Percentiles rank a stretch among this genome's conserved stretches.
Evolutionary conservation across 2,797 vertebrate genomes (phyloP).

Genomic region (Sebastes baramenuke): DNA sequence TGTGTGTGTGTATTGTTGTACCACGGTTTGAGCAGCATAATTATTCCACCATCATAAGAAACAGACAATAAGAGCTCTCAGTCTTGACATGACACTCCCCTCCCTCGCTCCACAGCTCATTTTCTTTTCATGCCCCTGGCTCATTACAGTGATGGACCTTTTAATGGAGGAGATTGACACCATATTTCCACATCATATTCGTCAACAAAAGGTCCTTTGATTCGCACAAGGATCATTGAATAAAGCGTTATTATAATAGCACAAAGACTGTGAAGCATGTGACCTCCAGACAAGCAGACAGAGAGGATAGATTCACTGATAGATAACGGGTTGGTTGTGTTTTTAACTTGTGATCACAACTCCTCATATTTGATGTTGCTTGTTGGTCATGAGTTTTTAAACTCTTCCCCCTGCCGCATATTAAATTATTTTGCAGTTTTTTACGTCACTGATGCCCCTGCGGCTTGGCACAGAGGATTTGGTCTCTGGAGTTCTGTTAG

Average conservation of each 20-base stretch:
- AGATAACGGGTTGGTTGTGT: not conserved
- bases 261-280: slow-evolving; percentile 11
- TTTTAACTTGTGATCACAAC: not conserved
- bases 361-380: not conserved
- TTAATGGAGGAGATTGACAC: slow-evolving; percentile 42
- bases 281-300: slow-evolving; percentile 17
- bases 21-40: not conserved
- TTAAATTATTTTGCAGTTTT: slow-evolving; percentile 2
- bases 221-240: slow-evolving; percentile 27
- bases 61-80: slow-evolving; percentile 20
- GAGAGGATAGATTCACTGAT: not conserved
- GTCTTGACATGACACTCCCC: slow-evolving; percentile 11
- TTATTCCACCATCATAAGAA: slow-evolving; percentile 31
- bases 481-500: not conserved
- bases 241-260: not conserved
- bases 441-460: not conserved
- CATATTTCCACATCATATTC: slow-evolving; percentile 21
- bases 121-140: slow-evolving; percentile 32
- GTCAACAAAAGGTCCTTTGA: slow-evolving; percentile 38
- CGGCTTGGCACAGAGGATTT: slow-evolving; percentile 8
- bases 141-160: slow-evolving; percentile 36
- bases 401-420: not conserved
- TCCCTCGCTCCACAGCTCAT: slow-evolving; percentile 12
- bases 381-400: not conserved
- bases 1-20: not conserved